These are phyloP conservation scores for Malurus elegans DNA, from an alignment of 2,113 vertebrate genomes.

Conservation along the genomic window DNA sequence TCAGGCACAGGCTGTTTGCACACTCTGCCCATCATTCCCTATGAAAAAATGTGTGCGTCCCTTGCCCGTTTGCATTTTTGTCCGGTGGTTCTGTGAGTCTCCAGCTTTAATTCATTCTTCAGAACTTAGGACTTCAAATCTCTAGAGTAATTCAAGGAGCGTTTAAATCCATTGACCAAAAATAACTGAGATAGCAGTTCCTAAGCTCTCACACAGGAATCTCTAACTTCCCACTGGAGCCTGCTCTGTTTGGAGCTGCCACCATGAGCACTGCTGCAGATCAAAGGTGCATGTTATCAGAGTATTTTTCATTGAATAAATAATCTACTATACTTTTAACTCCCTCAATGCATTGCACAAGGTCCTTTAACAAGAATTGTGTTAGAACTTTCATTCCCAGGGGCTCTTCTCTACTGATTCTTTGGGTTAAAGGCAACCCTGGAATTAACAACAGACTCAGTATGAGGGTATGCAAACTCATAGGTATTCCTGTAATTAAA, in stretches of 20 bases:
- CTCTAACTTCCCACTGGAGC: neutral
- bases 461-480: neutral
- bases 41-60: fast-evolving
- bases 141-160: neutral
- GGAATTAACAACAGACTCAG: neutral
- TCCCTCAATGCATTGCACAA: neutral
- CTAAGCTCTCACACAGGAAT: neutral
- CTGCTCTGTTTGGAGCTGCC: neutral
- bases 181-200: neutral
- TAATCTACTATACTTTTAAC: neutral
- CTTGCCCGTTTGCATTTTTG: neutral
- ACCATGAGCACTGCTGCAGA: neutral
- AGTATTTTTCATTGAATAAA: neutral
- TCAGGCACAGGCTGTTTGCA: neutral
- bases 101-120: neutral
- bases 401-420: neutral
- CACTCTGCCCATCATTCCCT: neutral
- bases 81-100: neutral
- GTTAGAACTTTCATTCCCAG: neutral
- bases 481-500: neutral
- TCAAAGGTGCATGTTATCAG: neutral
- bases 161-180: neutral
- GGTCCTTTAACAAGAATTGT: fast-evolving
- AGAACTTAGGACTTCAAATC: neutral
- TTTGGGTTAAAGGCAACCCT: neutral